phyloP scores from a whole-genome alignment of 2,888 invertebrate species.

The Catotricha subobsoleta region DNA sequence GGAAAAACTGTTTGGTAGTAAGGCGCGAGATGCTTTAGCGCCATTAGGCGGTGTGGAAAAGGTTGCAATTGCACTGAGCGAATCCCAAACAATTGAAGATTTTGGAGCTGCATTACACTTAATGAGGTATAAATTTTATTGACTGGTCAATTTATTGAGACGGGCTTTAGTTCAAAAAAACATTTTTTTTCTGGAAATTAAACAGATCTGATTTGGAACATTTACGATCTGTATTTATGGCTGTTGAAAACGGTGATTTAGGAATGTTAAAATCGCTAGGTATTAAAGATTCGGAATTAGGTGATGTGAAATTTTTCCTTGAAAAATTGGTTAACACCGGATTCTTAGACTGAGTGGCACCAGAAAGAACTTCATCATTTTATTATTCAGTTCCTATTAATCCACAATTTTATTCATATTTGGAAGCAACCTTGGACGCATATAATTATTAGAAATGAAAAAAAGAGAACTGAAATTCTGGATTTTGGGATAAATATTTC shows the following conservation, averaged over 20 bases:
- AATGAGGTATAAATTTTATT: slow-evolving; percentile 23
- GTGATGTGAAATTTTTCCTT: slow-evolving; percentile 89
- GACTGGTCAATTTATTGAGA: too few relatives aligned
- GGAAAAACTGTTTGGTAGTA: slow-evolving; percentile 88
- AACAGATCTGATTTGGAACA: slow-evolving; percentile 79
- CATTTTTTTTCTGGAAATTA: not conserved
- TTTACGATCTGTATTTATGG: slow-evolving; percentile 85
- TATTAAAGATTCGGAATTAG: slow-evolving; percentile 86
- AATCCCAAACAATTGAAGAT: slow-evolving; percentile 89
- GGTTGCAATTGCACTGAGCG: slow-evolving; percentile 84
- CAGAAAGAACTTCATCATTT: slow-evolving; percentile 54
- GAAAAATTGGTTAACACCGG: slow-evolving; percentile 91
- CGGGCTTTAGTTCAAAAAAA: not conserved
- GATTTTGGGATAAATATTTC: too few relatives aligned
- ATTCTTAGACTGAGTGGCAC: slow-evolving; percentile 77
- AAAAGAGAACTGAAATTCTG: too few relatives aligned
- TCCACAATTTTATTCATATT: slow-evolving; percentile 54
- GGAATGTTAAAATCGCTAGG: slow-evolving; percentile 87
- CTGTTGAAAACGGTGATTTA: slow-evolving; percentile 85
- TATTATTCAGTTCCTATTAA: slow-evolving; percentile 53
- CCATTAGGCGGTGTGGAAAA: slow-evolving; percentile 88
- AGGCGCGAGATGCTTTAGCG: slow-evolving; percentile 77
- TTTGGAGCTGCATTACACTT: slow-evolving; percentile 38
- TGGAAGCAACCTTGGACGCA: slow-evolving; percentile 36
- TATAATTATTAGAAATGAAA: slow-evolving; percentile 32